Conservation (phyloP, 2,113 vertebrate species). For the Tachysurus fulvidraco region DNA sequence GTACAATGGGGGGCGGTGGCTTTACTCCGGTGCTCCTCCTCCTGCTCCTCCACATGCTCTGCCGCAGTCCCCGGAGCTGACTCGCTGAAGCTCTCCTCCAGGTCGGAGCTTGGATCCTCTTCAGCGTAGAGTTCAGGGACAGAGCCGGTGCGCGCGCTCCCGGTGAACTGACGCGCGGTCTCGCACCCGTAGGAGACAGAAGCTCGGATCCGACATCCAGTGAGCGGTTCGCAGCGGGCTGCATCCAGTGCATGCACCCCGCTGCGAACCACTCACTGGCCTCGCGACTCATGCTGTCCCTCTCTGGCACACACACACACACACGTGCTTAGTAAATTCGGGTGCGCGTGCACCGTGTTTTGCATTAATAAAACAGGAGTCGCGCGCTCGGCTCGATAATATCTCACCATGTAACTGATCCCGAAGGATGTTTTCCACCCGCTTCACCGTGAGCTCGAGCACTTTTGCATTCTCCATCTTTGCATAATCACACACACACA, state of each 20-base stretch:
- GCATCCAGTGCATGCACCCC: constrained; percentile 98
- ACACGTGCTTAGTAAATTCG: neutral
- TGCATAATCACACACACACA: constrained; percentile 73
- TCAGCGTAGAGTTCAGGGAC: constrained; percentile 62
- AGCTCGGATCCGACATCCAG: constrained; percentile 77
- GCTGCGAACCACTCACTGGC: constrained; percentile 92
- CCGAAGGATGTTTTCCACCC: constrained; percentile 83
- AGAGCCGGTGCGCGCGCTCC: constrained; percentile 46
- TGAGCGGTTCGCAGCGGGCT: constrained; percentile 92
- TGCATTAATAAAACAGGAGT: neutral
- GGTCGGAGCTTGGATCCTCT: constrained; percentile 82
- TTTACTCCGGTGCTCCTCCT: constrained; percentile 59
- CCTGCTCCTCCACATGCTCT: neutral
- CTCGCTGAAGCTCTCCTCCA: constrained; percentile 82
- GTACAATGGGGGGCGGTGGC: constrained; percentile 67
- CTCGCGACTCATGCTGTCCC: constrained; percentile 78
- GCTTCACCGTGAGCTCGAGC: constrained; percentile 88
- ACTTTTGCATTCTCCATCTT: constrained; percentile 95
- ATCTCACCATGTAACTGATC: constrained; percentile 78
- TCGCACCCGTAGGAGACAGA: constrained; percentile 40
- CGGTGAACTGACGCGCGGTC: constrained; percentile 48
- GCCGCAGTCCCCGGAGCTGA: constrained; percentile 66
- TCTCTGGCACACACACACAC: constrained; percentile 66
- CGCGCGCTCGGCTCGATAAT: neutral
- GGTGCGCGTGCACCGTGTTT: neutral